phyloP scores from a whole-genome alignment of 2,888 invertebrate species.

The Tridacna gigas region DNA sequence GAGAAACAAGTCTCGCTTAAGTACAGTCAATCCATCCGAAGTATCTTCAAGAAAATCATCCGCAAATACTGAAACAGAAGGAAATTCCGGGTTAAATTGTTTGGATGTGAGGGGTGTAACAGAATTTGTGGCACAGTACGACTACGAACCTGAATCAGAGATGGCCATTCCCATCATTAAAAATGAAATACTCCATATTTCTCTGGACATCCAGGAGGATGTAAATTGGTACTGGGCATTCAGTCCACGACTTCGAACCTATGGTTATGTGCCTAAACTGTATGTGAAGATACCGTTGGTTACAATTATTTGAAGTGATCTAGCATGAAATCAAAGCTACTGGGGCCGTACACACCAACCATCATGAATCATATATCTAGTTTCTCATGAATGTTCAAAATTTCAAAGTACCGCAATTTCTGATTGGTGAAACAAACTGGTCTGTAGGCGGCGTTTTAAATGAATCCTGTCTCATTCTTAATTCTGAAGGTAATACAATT shows the following conservation, averaged over 20 bases:
- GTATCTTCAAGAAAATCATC: neutral
- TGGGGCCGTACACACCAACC: no score
- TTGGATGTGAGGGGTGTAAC: conserved; percentile 47
- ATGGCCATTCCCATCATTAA: conserved; percentile 95
- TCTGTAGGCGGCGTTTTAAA: no score
- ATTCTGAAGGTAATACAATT: no score
- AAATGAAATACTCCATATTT: conserved; percentile 98
- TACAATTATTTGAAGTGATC: conserved; percentile 49
- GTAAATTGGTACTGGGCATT: conserved; percentile 96
- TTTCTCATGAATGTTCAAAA: no score
- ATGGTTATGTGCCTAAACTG: conserved; percentile 93
- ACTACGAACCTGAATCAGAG: conserved; percentile 97
- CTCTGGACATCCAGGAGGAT: conserved; percentile 89
- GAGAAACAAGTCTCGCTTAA: neutral
- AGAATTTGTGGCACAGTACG: conserved; percentile 92
- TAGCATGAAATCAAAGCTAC: no score
- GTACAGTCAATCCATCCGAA: neutral
- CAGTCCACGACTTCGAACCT: conserved; percentile 93
- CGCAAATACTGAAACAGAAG: neutral
- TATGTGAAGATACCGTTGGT: conserved; percentile 63
- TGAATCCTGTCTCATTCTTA: no score
- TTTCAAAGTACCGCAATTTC: no score
- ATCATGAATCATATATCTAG: no score
- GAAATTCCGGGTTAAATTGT: conserved; percentile 19
- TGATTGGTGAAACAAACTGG: no score